Conservation (phyloP, 1,140 invertebrate genomes). For the Linepithema humile region DNA sequence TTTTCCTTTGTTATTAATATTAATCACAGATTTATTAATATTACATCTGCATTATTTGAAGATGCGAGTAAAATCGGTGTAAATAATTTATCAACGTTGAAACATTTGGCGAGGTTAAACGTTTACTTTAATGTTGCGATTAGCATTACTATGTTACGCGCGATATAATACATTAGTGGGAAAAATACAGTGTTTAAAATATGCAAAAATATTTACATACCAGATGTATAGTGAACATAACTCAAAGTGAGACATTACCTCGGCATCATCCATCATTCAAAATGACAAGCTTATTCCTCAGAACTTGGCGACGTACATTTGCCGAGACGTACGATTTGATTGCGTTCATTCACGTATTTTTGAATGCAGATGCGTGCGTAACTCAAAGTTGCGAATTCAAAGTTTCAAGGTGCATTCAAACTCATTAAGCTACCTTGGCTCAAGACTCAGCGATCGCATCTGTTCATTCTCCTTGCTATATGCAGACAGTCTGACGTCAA, state of each 20-base stretch:
- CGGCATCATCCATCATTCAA: slow-evolving; percentile 31
- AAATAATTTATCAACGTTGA: background rate
- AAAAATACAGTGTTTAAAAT: background rate
- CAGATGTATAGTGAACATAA: background rate
- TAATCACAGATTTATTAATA: background rate
- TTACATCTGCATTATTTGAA: background rate
- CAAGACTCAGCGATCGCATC: background rate
- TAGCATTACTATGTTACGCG: background rate
- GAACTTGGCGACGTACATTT: slow-evolving; percentile 30
- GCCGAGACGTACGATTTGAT: slow-evolving; percentile 29
- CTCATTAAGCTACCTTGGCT: background rate
- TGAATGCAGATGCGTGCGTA: background rate
- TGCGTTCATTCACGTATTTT: slow-evolving; percentile 47
- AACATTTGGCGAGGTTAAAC: too few relatives aligned
- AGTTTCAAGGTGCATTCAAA: too few relatives aligned
- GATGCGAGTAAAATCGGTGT: background rate
- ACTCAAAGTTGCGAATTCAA: slow-evolving; percentile 33
- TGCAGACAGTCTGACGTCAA: slow-evolving; percentile 30
- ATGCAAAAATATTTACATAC: background rate
- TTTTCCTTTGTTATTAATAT: background rate
- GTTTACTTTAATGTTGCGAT: background rate
- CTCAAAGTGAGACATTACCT: slow-evolving; percentile 10
- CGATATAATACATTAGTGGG: background rate
- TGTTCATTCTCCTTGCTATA: slow-evolving; percentile 4
- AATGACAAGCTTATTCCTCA: slow-evolving; percentile 19